phyloP scores from a whole-genome alignment of 2,797 vertebrate species.

The Phoebastria nigripes region DNA sequence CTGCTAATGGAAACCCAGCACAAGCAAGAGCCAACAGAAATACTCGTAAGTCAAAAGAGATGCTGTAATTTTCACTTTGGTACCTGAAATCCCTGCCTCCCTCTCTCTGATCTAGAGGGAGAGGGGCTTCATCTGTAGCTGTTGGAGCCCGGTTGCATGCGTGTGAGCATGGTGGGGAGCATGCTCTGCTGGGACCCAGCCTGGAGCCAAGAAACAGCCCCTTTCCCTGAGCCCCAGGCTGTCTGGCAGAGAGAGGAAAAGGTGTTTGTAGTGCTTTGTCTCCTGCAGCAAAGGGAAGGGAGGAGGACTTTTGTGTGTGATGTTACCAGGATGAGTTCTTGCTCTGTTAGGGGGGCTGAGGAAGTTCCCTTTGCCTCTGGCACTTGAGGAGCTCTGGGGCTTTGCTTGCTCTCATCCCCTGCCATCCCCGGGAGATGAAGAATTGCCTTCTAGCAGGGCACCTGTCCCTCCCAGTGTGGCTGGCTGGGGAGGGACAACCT shows the following conservation, averaged over 20 bases:
- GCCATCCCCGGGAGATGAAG: not conserved
- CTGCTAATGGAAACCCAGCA: not conserved
- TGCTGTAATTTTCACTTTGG: not conserved
- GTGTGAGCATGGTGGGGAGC: not conserved
- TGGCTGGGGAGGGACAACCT: not conserved
- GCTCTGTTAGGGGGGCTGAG: not conserved
- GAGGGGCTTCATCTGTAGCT: not conserved
- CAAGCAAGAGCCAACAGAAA: not conserved
- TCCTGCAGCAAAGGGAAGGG: not conserved
- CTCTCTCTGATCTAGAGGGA: not conserved
- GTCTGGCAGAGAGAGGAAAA: not conserved
- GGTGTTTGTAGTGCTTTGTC: not conserved
- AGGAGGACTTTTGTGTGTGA: not conserved
- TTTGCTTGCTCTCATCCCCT: not conserved
- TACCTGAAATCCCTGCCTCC: not conserved
- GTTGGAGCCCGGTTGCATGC: accelerated
- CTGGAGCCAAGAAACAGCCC: not conserved
- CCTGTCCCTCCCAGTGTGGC: not conserved
- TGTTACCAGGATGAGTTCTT: not conserved
- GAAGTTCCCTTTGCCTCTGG: not conserved
- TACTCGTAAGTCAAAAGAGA: not conserved
- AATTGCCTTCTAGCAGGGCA: not conserved
- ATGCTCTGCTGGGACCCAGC: not conserved
- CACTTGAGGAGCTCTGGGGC: not conserved
- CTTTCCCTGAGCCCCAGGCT: not conserved